Percentiles rank a stretch among this genome's conserved stretches.
Conservation (phyloP, 2,888 invertebrate species). For the Apoda limacodes region DNA sequence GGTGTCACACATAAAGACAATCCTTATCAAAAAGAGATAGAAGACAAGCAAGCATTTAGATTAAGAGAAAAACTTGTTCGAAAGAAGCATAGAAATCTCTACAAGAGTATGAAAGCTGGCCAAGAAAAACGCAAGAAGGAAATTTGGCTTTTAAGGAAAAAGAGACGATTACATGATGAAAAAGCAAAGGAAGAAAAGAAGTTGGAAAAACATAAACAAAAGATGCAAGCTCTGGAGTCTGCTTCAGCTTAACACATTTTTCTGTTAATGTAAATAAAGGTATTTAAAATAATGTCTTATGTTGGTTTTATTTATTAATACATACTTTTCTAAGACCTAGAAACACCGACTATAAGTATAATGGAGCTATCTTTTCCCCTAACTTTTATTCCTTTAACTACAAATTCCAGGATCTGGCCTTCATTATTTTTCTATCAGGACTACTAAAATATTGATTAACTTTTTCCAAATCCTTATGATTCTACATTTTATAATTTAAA, state of each 20-base stretch:
- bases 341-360: too few species aligned
- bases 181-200: conserved; percentile 69
- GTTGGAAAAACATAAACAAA: conserved; percentile 59
- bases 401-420: too few species aligned
- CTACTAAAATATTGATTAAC: too few species aligned
- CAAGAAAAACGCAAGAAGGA: conserved; percentile 72
- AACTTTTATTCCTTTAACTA: too few species aligned
- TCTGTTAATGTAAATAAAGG: too few species aligned
- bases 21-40: conserved; percentile 74
- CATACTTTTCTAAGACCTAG: too few species aligned
- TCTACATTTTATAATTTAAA: too few species aligned
- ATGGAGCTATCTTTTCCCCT: too few species aligned
- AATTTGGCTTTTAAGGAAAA: conserved; percentile 83
- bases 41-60: conserved; percentile 79
- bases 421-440: too few species aligned
- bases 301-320: too few species aligned
- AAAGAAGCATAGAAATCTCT: conserved; percentile 92
- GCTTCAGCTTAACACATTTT: conserved; percentile 36
- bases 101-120: conserved; percentile 87
- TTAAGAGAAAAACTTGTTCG: conserved; percentile 94
- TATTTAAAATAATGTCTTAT: too few species aligned
- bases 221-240: conserved; percentile 43
- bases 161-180: conserved; percentile 78
- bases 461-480: too few species aligned
- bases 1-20: conserved; percentile 79